Evolutionary conservation across 2,888 invertebrate genomes (phyloP).

Genomic region (Lasioglossum figueresi): DNA sequence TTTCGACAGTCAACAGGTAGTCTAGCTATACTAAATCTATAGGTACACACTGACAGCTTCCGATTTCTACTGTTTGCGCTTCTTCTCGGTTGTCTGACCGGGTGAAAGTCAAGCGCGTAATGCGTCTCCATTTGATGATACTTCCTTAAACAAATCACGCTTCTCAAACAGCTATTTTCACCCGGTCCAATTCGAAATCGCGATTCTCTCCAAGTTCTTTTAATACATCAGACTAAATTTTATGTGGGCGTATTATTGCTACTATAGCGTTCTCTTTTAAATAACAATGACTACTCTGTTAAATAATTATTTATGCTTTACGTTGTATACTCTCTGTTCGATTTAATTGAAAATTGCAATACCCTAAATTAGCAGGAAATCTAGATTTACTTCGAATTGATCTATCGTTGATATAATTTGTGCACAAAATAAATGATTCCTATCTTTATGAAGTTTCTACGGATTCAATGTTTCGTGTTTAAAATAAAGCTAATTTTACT

Average conservation of each 20-base stretch:
- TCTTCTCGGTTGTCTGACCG: background rate
- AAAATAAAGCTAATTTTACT: background rate
- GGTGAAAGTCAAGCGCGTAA: background rate
- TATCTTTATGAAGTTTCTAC: background rate
- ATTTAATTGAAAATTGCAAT: background rate
- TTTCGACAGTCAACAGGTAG: background rate
- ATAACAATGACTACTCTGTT: background rate
- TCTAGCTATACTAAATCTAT: background rate
- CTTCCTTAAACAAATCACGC: background rate
- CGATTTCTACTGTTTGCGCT: conserved; percentile 4
- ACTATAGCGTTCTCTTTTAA: background rate
- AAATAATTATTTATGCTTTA: background rate
- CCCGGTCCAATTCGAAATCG: background rate
- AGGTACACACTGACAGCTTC: background rate
- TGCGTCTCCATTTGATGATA: background rate
- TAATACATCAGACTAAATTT: background rate
- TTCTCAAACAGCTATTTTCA: background rate
- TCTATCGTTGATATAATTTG: background rate
- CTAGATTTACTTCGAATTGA: no score
- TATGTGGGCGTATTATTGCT: background rate
- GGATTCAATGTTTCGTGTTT: background rate
- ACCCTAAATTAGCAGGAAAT: no score
- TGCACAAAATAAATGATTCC: background rate
- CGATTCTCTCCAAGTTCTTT: background rate
- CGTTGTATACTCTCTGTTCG: background rate